These are phyloP conservation scores for Hirudinaria manillensis DNA, from an alignment of 2,888 invertebrate species.

Conservation along the genomic window DNA sequence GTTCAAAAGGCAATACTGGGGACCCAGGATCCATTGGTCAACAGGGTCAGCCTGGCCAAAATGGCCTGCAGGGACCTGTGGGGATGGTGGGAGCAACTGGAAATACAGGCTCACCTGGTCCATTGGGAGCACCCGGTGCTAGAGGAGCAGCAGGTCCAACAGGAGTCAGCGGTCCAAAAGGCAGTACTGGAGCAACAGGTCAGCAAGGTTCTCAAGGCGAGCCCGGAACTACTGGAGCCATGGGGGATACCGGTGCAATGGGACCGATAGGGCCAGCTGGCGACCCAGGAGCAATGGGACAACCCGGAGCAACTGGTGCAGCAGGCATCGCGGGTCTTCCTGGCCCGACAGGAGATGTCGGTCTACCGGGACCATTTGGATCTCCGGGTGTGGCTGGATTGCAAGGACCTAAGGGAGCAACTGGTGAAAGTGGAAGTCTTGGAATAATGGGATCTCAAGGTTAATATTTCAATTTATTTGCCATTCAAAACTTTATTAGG, in stretches of 20 bases:
- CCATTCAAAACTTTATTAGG: too few relatives aligned
- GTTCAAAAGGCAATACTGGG: slow-evolving; percentile 27
- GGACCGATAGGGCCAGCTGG: slow-evolving; percentile 26
- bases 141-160: slow-evolving; percentile 19
- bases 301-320: slow-evolving; percentile 16
- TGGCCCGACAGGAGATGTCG: slow-evolving; percentile 29
- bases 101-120: slow-evolving; percentile 28
- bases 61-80: slow-evolving; percentile 11
- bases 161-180: slow-evolving; percentile 27
- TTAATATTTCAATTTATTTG: not conserved
- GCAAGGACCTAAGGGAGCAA: slow-evolving; percentile 24
- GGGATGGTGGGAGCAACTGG: slow-evolving; percentile 28
- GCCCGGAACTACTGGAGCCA: slow-evolving; percentile 26
- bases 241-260: slow-evolving; percentile 33
- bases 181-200: slow-evolving; percentile 32
- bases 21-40: slow-evolving; percentile 9
- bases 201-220: slow-evolving; percentile 26
- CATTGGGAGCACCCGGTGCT: not conserved
- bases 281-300: not conserved
- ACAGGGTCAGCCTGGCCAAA: slow-evolving; percentile 8
- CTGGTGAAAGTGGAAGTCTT: not conserved
- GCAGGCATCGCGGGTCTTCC: slow-evolving; percentile 19
- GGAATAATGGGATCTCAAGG: slow-evolving; percentile 19
- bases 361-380: slow-evolving; percentile 16
- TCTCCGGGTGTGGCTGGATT: slow-evolving; percentile 31